phyloP scores from a whole-genome alignment of 2,888 invertebrate genomes.

The Amphimallon solstitiale region DNA sequence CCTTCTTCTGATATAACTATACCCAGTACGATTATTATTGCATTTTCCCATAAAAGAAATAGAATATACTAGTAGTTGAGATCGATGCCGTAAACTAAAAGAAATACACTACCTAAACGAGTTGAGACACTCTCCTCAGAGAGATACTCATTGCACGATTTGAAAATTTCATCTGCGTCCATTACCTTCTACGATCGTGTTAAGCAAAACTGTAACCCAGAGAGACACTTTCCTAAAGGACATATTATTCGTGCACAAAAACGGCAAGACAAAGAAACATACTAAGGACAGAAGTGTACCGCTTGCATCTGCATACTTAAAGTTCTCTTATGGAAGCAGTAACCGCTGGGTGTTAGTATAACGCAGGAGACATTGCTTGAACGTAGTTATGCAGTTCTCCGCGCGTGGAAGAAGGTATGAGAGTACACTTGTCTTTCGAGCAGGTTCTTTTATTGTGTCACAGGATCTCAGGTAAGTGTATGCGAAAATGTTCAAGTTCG shows the following conservation, averaged over 20 bases:
- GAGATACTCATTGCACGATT: no score
- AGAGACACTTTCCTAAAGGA: not conserved
- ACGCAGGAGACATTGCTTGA: no score
- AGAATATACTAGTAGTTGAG: no score
- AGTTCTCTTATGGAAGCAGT: not conserved
- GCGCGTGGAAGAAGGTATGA: not conserved
- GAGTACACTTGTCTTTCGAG: not conserved
- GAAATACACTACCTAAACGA: no score
- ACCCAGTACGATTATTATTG: no score
- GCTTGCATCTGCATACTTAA: conserved; percentile 22
- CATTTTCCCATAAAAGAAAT: no score
- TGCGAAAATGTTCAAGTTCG: conserved; percentile 14
- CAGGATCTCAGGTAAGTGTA: conserved; percentile 19
- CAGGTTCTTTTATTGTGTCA: conserved; percentile 26
- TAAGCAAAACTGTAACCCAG: not conserved
- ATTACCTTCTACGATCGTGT: conserved; percentile 7
- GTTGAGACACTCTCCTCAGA: no score
- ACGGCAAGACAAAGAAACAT: conserved; percentile 2
- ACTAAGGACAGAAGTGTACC: conserved; percentile 6
- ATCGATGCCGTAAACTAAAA: no score
- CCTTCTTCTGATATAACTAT: no score
- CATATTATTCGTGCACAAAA: conserved; percentile 8
- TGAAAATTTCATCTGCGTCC: not conserved
- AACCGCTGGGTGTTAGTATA: not conserved
- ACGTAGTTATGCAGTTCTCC: not conserved